A percentile compares a stretch with the other conserved stretches of the same genome.
These are phyloP conservation scores for Nemotelus nigrinus DNA, from an alignment of 2,888 invertebrate genomes.

Conservation along the genomic window DNA sequence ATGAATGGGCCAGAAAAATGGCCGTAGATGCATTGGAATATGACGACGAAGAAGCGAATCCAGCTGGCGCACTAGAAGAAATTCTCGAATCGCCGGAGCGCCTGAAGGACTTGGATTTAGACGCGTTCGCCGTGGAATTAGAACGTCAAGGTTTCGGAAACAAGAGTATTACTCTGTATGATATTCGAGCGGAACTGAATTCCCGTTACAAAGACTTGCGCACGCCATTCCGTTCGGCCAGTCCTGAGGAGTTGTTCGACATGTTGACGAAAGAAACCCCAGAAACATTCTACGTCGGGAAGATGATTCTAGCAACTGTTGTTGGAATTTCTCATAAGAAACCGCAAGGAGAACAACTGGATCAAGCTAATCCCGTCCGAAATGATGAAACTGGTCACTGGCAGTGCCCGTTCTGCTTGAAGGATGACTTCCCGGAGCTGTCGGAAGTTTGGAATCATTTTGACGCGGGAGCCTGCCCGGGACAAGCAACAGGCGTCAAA, in stretches of 20 bases:
- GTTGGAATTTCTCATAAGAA: slow-evolving; percentile 85
- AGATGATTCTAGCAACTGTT: slow-evolving; percentile 85
- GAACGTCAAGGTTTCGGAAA: slow-evolving; percentile 90
- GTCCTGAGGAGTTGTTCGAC: slow-evolving; percentile 90
- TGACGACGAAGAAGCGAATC: slow-evolving; percentile 96
- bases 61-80: slow-evolving; percentile 96
- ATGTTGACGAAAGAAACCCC: slow-evolving; percentile 96
- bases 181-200: slow-evolving; percentile 95
- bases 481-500: slow-evolving; percentile 92
- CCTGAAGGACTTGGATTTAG: slow-evolving; percentile 94
- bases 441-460: slow-evolving; percentile 99
- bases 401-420: slow-evolving; percentile 97
- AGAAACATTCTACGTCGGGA: slow-evolving; percentile 89
- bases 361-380: slow-evolving; percentile 94
- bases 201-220: slow-evolving; percentile 92
- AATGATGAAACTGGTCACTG: slow-evolving; percentile 94
- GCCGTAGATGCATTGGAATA: slow-evolving; percentile 99
- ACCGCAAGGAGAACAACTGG: slow-evolving; percentile 91
- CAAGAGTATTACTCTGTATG: slow-evolving; percentile 94
- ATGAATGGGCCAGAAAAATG: slow-evolving; percentile 99
- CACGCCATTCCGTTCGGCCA: slow-evolving; percentile 79
- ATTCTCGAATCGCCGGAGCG: slow-evolving; percentile 95
- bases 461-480: slow-evolving; percentile 94
- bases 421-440: slow-evolving; percentile 94
- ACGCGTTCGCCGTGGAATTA: slow-evolving; percentile 97